Evolutionary conservation across 2,888 invertebrate genomes (phyloP).

Genomic region (Xestobium rufovillosum): DNA sequence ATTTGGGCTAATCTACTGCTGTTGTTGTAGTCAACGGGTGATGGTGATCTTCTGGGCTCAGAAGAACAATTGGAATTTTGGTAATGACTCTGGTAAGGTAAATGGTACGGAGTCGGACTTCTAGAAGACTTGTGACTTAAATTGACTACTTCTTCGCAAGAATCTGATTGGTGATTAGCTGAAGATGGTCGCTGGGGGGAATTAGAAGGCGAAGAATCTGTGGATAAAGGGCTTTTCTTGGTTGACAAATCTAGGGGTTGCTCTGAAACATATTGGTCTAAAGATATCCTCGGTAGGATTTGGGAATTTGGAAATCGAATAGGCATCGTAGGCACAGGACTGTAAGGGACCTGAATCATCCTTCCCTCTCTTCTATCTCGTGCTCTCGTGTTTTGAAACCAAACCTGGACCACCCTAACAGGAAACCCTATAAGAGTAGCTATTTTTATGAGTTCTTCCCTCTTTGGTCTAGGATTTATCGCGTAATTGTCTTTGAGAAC

Average conservation of each 20-base stretch:
- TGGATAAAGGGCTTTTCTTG: constrained; percentile 57
- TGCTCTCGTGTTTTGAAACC: constrained; percentile 95
- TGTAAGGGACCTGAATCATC: constrained; percentile 44
- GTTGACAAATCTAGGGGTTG: constrained; percentile 89
- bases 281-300: constrained; percentile 13
- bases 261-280: constrained; percentile 45
- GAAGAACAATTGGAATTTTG: constrained; percentile 56
- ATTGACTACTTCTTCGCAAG: constrained; percentile 67
- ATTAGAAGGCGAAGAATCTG: constrained; percentile 53
- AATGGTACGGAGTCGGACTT: constrained; percentile 46
- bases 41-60: constrained; percentile 36
- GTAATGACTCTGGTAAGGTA: constrained; percentile 44
- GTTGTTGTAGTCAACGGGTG: constrained; percentile 43
- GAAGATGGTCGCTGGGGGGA: constrained; percentile 59
- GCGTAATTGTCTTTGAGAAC: constrained; percentile 85
- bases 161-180: constrained; percentile 54
- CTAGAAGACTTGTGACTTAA: constrained; percentile 64
- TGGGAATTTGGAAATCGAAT: constrained; percentile 15
- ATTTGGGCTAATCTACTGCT: constrained; percentile 45
- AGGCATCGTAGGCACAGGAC: constrained; percentile 33
- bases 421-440: constrained; percentile 70
- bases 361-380: constrained; percentile 69
- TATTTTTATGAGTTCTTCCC: constrained; percentile 86
- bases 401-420: constrained; percentile 81
- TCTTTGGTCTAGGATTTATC: constrained; percentile 85